phyloP scores from a whole-genome alignment of 2,113 vertebrate genomes.

The Pollachius pollachius region DNA sequence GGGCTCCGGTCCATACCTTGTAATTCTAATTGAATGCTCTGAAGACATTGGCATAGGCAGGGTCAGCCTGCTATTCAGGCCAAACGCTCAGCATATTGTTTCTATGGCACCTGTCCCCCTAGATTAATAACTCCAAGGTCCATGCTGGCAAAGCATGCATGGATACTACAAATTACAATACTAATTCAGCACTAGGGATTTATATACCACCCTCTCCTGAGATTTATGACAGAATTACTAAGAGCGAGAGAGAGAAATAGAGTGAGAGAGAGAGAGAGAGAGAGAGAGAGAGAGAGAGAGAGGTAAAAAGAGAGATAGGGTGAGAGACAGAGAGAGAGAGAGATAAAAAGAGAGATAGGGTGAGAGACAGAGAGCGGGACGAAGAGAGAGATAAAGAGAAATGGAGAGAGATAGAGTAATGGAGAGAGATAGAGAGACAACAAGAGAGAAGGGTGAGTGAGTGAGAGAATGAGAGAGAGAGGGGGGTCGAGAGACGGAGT shows the following conservation, averaged over 20 bases:
- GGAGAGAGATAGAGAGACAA: conserved; percentile 25
- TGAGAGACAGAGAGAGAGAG: conserved; percentile 21
- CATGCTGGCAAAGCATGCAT: conserved; percentile 54
- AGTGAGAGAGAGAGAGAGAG: not conserved
- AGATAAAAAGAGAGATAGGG: not conserved
- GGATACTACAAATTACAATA: conserved; percentile 69
- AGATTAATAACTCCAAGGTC: conserved; percentile 68
- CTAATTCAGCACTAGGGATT: conserved; percentile 71
- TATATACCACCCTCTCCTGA: conserved; percentile 46
- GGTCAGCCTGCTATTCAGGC: conserved; percentile 53
- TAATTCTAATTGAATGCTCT: conserved; percentile 61
- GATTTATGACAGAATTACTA: conserved; percentile 59
- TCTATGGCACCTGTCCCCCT: conserved; percentile 63
- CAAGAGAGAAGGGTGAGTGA: conserved; percentile 22
- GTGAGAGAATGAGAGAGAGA: conserved; percentile 10
- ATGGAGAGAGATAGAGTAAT: conserved; percentile 14
- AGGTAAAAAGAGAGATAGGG: not conserved
- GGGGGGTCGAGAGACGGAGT: conserved; percentile 40
- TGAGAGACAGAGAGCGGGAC: conserved; percentile 5
- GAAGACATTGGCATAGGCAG: conserved; percentile 48
- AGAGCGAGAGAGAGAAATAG: conserved; percentile 1
- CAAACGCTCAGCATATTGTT: conserved; percentile 63
- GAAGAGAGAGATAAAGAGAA: conserved; percentile 22
- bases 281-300: conserved; percentile 1
- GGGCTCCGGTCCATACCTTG: conserved; percentile 51